Percentiles rank a stretch among this genome's conserved stretches.
Evolutionary conservation across 2,113 vertebrate genomes (phyloP).

Genomic region (Leucopternis melanops): DNA sequence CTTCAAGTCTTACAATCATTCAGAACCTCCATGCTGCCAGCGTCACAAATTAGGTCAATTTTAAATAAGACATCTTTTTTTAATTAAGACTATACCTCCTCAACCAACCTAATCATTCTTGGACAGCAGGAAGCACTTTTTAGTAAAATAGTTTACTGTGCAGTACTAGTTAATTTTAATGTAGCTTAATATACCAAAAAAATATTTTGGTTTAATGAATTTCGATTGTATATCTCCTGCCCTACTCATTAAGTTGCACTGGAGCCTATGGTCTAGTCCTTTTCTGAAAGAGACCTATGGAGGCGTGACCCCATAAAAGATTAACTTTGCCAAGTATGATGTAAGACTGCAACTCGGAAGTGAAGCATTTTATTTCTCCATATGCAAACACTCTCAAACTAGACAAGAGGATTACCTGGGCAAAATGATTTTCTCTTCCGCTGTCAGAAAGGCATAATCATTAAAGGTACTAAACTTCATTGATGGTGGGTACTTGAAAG

Average conservation of each 20-base stretch:
- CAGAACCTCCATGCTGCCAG: neutral
- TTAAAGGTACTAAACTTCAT: constrained; percentile 98
- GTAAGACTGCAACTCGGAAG: neutral
- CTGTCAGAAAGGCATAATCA: constrained; percentile 88
- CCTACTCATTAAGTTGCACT: neutral
- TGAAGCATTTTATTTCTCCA: neutral
- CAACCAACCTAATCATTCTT: neutral
- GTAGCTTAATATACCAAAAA: neutral
- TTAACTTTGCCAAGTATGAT: neutral
- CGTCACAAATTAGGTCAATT: neutral
- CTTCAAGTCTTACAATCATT: neutral
- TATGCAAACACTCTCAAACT: neutral
- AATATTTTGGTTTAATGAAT: neutral
- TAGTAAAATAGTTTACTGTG: neutral
- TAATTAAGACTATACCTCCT: neutral
- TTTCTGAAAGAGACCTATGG: neutral
- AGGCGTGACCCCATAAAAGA: neutral
- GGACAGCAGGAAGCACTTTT: neutral
- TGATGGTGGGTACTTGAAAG: constrained; percentile 91
- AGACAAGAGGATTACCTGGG: constrained; percentile 79
- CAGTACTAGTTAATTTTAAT: neutral
- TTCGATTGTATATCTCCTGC: neutral
- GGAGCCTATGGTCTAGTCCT: neutral
- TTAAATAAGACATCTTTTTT: neutral
- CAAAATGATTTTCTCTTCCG: constrained; percentile 96